Evolutionary conservation across 1,140 invertebrate genomes (phyloP).

Genomic region (Drosophila pseudoananassae): DNA sequence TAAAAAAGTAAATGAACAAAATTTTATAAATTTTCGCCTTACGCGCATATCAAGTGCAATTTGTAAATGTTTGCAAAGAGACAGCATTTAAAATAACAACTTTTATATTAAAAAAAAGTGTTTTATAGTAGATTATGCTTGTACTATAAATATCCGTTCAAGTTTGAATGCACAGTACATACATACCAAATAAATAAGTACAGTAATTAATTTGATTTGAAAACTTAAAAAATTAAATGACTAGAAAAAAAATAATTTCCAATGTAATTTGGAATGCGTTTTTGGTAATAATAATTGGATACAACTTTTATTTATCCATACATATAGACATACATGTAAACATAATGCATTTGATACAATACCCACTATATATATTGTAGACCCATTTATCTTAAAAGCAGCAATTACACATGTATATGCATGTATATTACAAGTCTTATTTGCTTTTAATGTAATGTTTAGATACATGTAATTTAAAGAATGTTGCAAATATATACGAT

Average conservation of each 20-base stretch:
- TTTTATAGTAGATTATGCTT: slow-evolving; percentile 72
- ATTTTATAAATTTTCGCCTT: too few species aligned
- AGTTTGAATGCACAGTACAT: neutral
- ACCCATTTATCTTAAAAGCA: slow-evolving; percentile 22
- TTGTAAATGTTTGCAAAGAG: neutral
- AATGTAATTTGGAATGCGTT: too few species aligned
- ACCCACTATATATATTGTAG: neutral
- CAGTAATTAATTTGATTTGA: slow-evolving; percentile 17
- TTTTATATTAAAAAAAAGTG: slow-evolving; percentile 48
- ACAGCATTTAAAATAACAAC: slow-evolving; percentile 44
- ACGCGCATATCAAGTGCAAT: neutral
- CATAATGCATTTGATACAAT: neutral
- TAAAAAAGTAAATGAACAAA: too few species aligned
- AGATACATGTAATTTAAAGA: slow-evolving; percentile 66
- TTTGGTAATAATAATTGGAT: too few species aligned
- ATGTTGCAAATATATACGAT: slow-evolving; percentile 63
- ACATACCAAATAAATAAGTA: slow-evolving; percentile 12
- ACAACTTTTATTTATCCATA: neutral
- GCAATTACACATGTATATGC: slow-evolving; percentile 10
- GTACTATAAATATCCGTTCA: slow-evolving; percentile 60
- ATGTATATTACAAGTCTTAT: slow-evolving; percentile 19
- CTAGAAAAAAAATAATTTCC: too few species aligned
- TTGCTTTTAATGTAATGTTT: slow-evolving; percentile 53
- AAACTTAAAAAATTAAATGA: slow-evolving; percentile 1
- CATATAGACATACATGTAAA: slow-evolving; percentile 8